These are phyloP conservation scores for Pangasius krempfi DNA, from an alignment of 2,797 vertebrate genomes.

Conservation along the genomic window DNA sequence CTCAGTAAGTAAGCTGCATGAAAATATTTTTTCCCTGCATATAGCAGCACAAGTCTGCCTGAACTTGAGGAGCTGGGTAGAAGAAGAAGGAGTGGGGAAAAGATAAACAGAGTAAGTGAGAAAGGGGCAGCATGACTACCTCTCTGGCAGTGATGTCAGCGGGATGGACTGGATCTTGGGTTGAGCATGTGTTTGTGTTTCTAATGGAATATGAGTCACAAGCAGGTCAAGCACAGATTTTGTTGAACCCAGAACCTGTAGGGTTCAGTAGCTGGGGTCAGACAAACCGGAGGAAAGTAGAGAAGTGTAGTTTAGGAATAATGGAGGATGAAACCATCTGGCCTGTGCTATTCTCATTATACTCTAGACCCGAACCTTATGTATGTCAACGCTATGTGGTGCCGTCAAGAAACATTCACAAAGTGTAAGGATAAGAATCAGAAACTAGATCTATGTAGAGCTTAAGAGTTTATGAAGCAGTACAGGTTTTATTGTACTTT, in stretches of 20 bases:
- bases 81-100: background rate
- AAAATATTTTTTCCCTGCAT: background rate
- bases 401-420: constrained; percentile 22
- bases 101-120: constrained; percentile 17
- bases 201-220: constrained; percentile 40
- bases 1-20: background rate
- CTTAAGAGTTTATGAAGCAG: constrained; percentile 31
- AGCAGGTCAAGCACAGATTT: constrained; percentile 38
- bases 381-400: constrained; percentile 36
- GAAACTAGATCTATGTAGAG: constrained; percentile 9
- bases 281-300: constrained; percentile 63
- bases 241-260: constrained; percentile 47
- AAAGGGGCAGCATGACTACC: constrained; percentile 12
- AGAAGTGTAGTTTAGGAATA: constrained; percentile 74
- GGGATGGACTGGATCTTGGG: constrained; percentile 15
- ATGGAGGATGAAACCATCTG: constrained; percentile 64
- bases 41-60: background rate
- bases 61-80: background rate
- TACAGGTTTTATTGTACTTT: constrained; percentile 22
- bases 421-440: constrained; percentile 24
- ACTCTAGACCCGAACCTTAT: constrained; percentile 11
- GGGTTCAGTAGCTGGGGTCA: constrained; percentile 56
- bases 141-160: constrained; percentile 44
- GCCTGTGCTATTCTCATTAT: constrained; percentile 62
- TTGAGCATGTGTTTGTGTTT: constrained; percentile 51